Evolutionary conservation across 2,113 vertebrate species (phyloP), one percentile per base, ranked within the genome.

Genomic region (Ochotona curzoniae): DNA sequence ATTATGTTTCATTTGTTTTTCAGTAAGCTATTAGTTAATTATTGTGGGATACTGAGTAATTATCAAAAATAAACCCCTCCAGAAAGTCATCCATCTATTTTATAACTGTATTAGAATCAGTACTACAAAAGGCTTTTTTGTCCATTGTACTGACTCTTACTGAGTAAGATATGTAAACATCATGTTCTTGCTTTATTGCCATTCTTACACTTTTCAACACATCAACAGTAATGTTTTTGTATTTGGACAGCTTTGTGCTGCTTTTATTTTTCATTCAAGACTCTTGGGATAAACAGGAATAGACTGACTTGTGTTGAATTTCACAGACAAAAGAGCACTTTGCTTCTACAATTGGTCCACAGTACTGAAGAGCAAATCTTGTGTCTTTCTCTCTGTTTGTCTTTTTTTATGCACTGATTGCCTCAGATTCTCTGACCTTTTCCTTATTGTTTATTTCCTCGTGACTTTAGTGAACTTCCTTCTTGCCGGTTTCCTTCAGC

Each of bases 381-480:
- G 17, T 18, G 63, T 64, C 26, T 35, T 30, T 6, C 3, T 13
- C 14, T 23, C 44, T 71, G 17, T 28, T 0, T 14, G 1, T 81
- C n/a, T 64, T 49, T 51, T 88, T 69, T 30, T 14, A 75, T 71
- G 67, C 30, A 63, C 17, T 60, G 76, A 92, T 86, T 71, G 44
- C 91, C 78, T 76, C 66, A 14, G 60, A 7, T 81, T 96, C 63
- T 89, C 76, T 83, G 51, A 44, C 93, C 66, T 86, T 94, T 69
- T 74, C 67, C 61, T 64, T 71, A 10, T 73, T 87, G 64, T 91
- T 81, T 91, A 51, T 63, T 30, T 49, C 49, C 25, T 93, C 14
- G 25, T 35, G 23, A 10, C 49, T 64, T 60, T 51, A 9, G 69
- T 54, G 73, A 35, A 17, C 66, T 89, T 73, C 64, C n/a, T 93